Evolutionary conservation across 2,797 vertebrate genomes (phyloP).

Genomic region (Carduelis carduelis): DNA sequence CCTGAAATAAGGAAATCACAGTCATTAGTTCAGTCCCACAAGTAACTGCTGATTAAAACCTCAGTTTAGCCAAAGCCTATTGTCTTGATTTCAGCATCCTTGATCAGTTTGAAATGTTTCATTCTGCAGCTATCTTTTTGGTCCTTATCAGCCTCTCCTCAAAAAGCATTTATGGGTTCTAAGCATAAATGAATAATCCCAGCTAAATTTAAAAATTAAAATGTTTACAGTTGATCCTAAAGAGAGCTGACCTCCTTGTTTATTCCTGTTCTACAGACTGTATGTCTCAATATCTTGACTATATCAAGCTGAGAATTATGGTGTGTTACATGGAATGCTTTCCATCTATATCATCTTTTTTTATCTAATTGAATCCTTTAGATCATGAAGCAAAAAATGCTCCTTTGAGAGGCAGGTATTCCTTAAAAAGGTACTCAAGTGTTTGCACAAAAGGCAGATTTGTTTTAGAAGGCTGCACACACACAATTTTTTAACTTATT

Average conservation of each 20-base stretch:
- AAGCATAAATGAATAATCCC: background rate
- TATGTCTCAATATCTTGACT: background rate
- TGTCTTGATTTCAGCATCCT: background rate
- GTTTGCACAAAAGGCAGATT: background rate
- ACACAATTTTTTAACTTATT: background rate
- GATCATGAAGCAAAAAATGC: background rate
- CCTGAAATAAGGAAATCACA: background rate
- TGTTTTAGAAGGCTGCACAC: background rate
- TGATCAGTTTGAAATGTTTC: background rate
- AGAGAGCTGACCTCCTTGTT: background rate
- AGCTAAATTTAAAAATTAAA: background rate
- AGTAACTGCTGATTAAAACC: background rate
- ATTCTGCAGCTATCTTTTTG: background rate
- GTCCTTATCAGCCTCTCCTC: background rate
- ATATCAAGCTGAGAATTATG: background rate
- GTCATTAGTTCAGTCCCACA: background rate
- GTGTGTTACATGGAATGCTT: background rate
- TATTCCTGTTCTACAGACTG: background rate
- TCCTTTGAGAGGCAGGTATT: background rate
- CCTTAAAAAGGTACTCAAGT: background rate
- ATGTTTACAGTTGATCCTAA: background rate
- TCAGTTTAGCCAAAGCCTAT: background rate
- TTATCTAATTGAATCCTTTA: background rate
- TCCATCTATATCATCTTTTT: background rate
- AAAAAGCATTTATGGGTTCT: background rate